Percentiles rank a stretch among this genome's conserved stretches.
phyloP scores from a whole-genome alignment of 2,797 vertebrate genomes.

The Tamandua tetradactyla region DNA sequence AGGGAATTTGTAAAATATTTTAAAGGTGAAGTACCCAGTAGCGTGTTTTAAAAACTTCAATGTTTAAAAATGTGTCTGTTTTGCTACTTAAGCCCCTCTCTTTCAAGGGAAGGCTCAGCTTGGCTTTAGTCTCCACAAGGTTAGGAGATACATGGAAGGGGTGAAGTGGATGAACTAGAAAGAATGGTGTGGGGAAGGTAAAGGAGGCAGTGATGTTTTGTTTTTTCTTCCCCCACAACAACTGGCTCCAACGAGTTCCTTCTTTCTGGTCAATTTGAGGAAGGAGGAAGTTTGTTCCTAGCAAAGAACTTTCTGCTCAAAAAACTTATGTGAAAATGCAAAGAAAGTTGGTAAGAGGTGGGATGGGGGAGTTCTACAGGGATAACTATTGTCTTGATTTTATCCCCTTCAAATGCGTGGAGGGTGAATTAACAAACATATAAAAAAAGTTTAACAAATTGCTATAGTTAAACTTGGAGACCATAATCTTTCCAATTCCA shows the following conservation, averaged over 20 bases:
- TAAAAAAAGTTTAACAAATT: no score
- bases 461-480: neutral
- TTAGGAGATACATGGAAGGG: neutral
- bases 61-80: constrained; percentile 26
- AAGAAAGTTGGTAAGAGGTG: neutral
- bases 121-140: neutral
- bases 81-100: neutral
- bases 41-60: neutral
- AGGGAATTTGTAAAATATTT: neutral
- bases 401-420: neutral
- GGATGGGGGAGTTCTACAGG: neutral
- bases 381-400: neutral
- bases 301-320: constrained; percentile 26
- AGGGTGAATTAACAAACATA: neutral
- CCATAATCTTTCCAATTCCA: neutral
- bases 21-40: neutral
- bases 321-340: neutral
- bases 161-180: neutral
- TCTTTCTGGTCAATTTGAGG: neutral
- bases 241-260: neutral
- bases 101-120: constrained; percentile 9
- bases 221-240: neutral
- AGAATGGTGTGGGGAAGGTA: neutral
- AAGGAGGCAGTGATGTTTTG: neutral
- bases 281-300: neutral